Evolutionary conservation across 1,140 invertebrate species (phyloP).

Genomic region (Drosophila sulfurigaster): DNA sequence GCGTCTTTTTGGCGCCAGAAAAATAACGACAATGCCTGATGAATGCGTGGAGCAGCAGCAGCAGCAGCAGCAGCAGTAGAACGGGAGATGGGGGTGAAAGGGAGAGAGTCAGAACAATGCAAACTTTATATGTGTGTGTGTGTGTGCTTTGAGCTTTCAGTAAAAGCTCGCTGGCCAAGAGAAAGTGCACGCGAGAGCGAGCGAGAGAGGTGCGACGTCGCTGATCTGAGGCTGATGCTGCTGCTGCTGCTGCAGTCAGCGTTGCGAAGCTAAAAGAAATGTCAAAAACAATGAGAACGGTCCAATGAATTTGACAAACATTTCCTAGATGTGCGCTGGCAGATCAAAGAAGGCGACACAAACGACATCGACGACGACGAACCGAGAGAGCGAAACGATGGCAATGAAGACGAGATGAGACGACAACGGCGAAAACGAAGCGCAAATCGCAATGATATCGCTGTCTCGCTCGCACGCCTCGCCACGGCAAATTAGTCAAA

Average conservation of each 20-base stretch:
- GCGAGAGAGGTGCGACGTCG: background rate
- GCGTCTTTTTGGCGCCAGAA: slow-evolving; percentile 84
- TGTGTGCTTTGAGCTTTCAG: slow-evolving; percentile 5
- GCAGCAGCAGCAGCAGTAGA: background rate
- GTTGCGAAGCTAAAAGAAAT: slow-evolving; percentile 71
- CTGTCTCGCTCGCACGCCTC: slow-evolving; percentile 11
- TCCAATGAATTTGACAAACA: slow-evolving; percentile 84
- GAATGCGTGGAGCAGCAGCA: slow-evolving; percentile 58
- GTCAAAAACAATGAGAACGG: slow-evolving; percentile 84
- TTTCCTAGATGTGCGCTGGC: slow-evolving; percentile 84
- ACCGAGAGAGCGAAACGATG: background rate
- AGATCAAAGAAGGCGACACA: slow-evolving; percentile 76
- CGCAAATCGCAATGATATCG: slow-evolving; percentile 23
- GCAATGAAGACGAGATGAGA: slow-evolving; percentile 1
- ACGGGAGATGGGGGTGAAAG: background rate
- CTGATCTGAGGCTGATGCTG: background rate
- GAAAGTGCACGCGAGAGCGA: slow-evolving; percentile 26
- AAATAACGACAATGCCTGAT: slow-evolving; percentile 84
- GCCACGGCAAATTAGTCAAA: slow-evolving; percentile 69
- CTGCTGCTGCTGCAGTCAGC: background rate
- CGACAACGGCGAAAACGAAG: background rate
- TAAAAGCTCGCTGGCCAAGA: slow-evolving; percentile 13
- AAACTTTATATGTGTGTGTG: too few relatives aligned
- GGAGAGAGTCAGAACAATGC: slow-evolving; percentile 11
- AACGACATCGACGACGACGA: slow-evolving; percentile 27